Base-by-base conservation (phyloP, 2,113 vertebrate species). In the Jaculus jaculus region DNA sequence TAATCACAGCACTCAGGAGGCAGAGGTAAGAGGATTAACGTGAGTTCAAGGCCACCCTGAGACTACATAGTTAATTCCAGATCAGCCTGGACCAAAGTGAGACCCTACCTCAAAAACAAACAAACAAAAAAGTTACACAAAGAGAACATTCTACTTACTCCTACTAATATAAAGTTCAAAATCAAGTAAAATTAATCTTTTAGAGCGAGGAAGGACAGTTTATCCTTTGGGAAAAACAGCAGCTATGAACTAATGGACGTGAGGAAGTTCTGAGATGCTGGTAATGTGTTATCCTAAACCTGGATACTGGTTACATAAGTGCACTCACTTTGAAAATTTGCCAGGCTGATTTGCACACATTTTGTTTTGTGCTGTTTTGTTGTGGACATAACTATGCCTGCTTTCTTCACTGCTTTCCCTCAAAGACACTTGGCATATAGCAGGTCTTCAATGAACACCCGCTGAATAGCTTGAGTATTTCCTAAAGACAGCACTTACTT, bases 101-200 rank as follows among this genome's bases (percentile, higher is more conserved):
- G 51, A 51, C 51, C 51, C 51, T 51, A 51, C 51, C 51, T 51
- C 51, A 51, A 51, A 51, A 51, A 51, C 51, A 51, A 51, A 51
- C 51, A 51, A 51, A 51, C 7, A 51, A 51, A 51, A 51, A 51
- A 51, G 51, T 51, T 17, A 60, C 34, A 83, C 32, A 83, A 66
- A 89, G 37, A 90, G 84, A 54, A 54, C 60, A 72, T 66, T 78
- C 58, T 84, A 51, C 71, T 89, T 32, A 87, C 4, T 47, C 20
- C 26, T 24, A 63, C 32, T 79, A 65, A 86, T 28, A 87, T 37
- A 61, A 90, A 89, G 58, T 34, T 93, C 30, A 95, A 95, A 71
- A 92, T 77, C 2, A 78, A 77, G 47, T 23, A 83, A 80, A 84
- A 96, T 32, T 78, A 60, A 77, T 73, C 61, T 85, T 82, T 63